phyloP scores from a whole-genome alignment of 1,140 invertebrate species.

The Ooceraea biroi region DNA sequence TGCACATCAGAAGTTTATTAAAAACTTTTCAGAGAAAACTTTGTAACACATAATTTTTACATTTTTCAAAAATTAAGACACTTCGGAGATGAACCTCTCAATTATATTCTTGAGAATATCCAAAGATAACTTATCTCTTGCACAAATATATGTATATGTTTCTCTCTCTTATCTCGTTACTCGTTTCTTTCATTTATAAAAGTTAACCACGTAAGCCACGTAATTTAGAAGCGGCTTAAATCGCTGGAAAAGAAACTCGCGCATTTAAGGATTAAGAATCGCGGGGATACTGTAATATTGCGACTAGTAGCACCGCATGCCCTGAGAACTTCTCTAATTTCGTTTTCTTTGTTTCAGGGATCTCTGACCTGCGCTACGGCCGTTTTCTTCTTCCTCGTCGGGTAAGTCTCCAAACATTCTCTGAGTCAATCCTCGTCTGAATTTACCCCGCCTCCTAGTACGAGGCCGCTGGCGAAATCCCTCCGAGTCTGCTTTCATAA shows the following conservation, averaged over 20 bases:
- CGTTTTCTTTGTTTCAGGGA: constrained; percentile 53
- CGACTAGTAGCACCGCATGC: background rate
- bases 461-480: background rate
- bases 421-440: constrained; percentile 12
- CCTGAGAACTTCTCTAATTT: constrained; percentile 53
- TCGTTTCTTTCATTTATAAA: background rate
- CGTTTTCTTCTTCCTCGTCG: constrained; percentile 18
- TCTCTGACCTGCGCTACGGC: constrained; percentile 26
- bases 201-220: background rate
- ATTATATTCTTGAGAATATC: background rate
- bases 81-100: background rate
- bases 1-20: background rate
- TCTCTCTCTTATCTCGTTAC: background rate
- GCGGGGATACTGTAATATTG: constrained; percentile 30
- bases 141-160: background rate
- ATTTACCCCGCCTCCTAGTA: constrained; percentile 13
- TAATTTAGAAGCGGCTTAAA: constrained; percentile 47
- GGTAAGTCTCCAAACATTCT: constrained; percentile 33
- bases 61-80: constrained; percentile 1
- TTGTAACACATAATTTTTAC: background rate
- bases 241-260: constrained; percentile 40
- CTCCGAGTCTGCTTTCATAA: background rate
- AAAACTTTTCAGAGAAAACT: background rate
- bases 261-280: constrained; percentile 50
- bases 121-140: constrained; percentile 26